Conservation (phyloP, 2,888 invertebrate genomes). For the Germaria angustata region DNA sequence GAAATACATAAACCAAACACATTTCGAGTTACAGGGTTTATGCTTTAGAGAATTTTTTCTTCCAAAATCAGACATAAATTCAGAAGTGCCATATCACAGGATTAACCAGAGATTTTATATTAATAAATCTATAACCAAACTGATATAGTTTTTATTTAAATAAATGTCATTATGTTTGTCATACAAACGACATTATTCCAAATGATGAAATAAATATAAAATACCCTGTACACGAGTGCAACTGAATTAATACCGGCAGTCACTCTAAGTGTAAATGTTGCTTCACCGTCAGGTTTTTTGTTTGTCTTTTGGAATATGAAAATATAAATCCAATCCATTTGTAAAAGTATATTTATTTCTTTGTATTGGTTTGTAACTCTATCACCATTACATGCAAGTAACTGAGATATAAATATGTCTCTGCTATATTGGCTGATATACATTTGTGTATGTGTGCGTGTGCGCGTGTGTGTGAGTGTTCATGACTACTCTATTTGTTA, state of each 20-base stretch:
- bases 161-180: slow-evolving; percentile 23
- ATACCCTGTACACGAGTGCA: no score
- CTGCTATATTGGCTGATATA: slow-evolving; percentile 32
- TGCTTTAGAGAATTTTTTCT: not conserved
- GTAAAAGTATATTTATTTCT: not conserved
- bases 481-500: no score
- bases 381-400: not conserved
- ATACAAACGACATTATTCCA: not conserved
- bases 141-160: slow-evolving; percentile 17
- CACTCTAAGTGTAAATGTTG: not conserved
- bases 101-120: not conserved
- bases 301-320: not conserved
- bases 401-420: not conserved
- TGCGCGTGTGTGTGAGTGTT: not conserved
- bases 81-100: not conserved
- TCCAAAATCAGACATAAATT: not conserved
- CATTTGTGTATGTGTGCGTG: not conserved
- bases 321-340: not conserved
- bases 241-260: no score
- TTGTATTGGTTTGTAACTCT: not conserved
- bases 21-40: slow-evolving; percentile 24
- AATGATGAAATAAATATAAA: not conserved
- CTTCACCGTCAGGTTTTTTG: slow-evolving; percentile 1
- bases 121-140: not conserved
- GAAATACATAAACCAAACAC: not conserved